phyloP scores from a whole-genome alignment of 2,797 vertebrate genomes.

The Carapus acus region DNA sequence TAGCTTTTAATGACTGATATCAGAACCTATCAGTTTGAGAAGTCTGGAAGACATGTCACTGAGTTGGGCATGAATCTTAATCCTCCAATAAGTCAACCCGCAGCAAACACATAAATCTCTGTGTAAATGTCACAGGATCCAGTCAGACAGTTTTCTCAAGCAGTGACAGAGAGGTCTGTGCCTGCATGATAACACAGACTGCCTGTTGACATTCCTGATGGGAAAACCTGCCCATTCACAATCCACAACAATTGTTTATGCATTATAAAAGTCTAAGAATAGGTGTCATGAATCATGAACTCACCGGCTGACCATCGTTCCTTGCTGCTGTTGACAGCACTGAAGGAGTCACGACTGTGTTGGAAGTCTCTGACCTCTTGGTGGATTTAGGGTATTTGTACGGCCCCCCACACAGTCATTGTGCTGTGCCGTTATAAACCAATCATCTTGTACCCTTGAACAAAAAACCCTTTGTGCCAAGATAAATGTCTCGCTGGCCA shows the following conservation, averaged over 20 bases:
- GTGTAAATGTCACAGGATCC: slow-evolving; percentile 15
- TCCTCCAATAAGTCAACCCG: slow-evolving; percentile 3
- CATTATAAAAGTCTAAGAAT: no score
- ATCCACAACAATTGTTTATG: no score
- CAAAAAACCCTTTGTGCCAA: slow-evolving; percentile 73
- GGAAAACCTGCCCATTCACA: no score
- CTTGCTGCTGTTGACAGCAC: slow-evolving; percentile 26
- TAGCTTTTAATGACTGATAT: not conserved
- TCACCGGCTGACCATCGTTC: slow-evolving; percentile 77
- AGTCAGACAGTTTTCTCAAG: not conserved
- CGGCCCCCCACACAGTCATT: slow-evolving; percentile 44
- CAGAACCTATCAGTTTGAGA: slow-evolving; percentile 2
- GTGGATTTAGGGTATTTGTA: slow-evolving; percentile 50
- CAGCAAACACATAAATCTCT: slow-evolving; percentile 10
- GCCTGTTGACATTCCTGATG: no score
- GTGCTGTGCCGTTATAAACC: slow-evolving; percentile 35
- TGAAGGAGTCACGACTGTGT: slow-evolving; percentile 33
- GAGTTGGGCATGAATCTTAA: slow-evolving; percentile 10
- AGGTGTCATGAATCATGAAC: slow-evolving; percentile 29
- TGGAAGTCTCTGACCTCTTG: slow-evolving; percentile 34
- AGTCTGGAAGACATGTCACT: not conserved
- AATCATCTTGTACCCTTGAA: slow-evolving; percentile 60
- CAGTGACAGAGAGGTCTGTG: not conserved
- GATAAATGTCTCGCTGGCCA: slow-evolving; percentile 49
- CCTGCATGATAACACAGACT: no score